Percentiles rank a stretch among this genome's conserved stretches.
These are phyloP conservation scores for Drosophila paranaensis DNA, from an alignment of 2,888 invertebrate genomes.

Conservation along the genomic window DNA sequence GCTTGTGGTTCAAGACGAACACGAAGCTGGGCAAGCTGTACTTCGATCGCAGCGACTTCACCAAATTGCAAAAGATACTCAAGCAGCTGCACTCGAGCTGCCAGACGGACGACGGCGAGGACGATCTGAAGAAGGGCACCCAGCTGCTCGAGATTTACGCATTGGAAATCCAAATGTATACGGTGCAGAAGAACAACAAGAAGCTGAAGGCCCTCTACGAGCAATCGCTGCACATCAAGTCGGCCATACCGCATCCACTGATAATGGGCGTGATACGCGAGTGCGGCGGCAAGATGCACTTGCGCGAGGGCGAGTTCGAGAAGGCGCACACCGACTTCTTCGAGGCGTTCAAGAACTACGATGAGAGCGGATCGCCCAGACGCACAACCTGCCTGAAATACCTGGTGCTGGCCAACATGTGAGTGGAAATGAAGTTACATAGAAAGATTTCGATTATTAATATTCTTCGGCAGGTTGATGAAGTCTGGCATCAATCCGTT, in stretches of 20 bases:
- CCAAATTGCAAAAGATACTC: conserved; percentile 97
- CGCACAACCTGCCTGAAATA: conserved; percentile 99
- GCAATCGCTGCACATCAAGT: conserved; percentile 98
- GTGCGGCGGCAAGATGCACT: conserved; percentile 99
- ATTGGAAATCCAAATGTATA: conserved; percentile 99
- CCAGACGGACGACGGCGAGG: conserved; percentile 99
- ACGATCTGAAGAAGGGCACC: conserved; percentile 98
- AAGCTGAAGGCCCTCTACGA: conserved; percentile 98
- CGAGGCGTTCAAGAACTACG: conserved; percentile 99
- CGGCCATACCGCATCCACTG: conserved; percentile 99
- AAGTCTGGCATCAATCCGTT: conserved; percentile 99
- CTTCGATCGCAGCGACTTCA: conserved; percentile 97
- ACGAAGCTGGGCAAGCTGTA: conserved; percentile 99
- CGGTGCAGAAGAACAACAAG: conserved; percentile 99
- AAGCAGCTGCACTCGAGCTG: conserved; percentile 99
- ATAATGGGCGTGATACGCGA: conserved; percentile 99
- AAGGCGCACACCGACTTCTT: conserved; percentile 99
- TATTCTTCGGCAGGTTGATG: conserved; percentile 91
- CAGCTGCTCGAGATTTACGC: conserved; percentile 99
- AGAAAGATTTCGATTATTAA: not conserved
- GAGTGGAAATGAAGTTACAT: conserved; percentile 82
- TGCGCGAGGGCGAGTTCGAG: conserved; percentile 99
- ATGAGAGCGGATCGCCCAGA: conserved; percentile 98
- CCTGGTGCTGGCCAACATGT: conserved; percentile 99
- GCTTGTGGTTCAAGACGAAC: conserved; percentile 99